A percentile compares a stretch with the other conserved stretches of the same genome.
Conservation (phyloP, 2,113 vertebrate species). For the Xyrauchen texanus region DNA sequence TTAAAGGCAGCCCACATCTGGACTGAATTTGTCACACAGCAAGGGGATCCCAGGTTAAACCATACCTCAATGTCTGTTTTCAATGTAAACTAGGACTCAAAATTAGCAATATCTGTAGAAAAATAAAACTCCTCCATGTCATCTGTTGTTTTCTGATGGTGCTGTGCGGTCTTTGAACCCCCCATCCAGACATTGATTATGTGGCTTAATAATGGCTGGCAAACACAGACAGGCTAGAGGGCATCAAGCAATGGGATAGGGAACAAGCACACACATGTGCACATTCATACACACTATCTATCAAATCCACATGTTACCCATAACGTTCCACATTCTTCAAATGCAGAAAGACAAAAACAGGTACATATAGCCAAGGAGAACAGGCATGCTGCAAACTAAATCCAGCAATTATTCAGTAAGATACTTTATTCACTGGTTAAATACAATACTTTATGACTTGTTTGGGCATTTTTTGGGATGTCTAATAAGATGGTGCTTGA, state of each 20-base stretch:
- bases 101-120: constrained; percentile 18
- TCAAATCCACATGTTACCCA: constrained; percentile 31
- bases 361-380: not conserved
- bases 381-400: not conserved
- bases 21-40: constrained; percentile 11
- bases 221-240: constrained; percentile 43
- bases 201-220: constrained; percentile 27
- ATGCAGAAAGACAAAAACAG: not conserved
- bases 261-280: constrained; percentile 21
- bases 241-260: constrained; percentile 12
- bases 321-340: constrained; percentile 28
- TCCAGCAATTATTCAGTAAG: no score
- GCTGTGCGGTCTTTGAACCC: constrained; percentile 13
- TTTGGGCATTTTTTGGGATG: no score
- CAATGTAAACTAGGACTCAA: constrained; percentile 1
- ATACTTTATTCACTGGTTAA: no score
- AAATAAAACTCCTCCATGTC: constrained; percentile 2
- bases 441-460: no score
- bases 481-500: no score
- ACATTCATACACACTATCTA: constrained; percentile 2
- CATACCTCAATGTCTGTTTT: constrained; percentile 32
- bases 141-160: constrained; percentile 39
- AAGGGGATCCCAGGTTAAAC: constrained; percentile 26
- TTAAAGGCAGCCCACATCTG: not conserved
- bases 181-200: constrained; percentile 28